Evolutionary conservation across 2,797 vertebrate species (phyloP), one percentile per base, ranked within the genome.

Genomic region (Eurystomus glaucurus): DNA sequence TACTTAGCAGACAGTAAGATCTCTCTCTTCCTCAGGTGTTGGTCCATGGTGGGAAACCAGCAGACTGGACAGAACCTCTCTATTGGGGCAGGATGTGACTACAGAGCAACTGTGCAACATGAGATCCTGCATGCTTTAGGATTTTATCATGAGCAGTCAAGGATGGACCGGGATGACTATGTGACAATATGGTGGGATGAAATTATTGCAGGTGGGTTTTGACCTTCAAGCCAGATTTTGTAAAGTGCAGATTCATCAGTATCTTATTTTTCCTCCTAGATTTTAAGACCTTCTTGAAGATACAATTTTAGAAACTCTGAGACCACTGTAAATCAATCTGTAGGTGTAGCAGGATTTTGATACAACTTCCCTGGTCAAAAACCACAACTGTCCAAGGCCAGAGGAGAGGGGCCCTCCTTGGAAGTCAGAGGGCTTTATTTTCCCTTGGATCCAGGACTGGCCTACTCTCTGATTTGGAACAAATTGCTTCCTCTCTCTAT

Each of bases 141-240:
- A 71, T 99, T 99, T 97, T 99, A 99, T 89, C 99, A 99, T 0
- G 99, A 99, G 76, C 99, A 99, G 97, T 99, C 99, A 0, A 98
- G 99, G 83, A 98, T 92, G 6, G 99, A 99, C 97, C 97, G 99
- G 9, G 99, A 99, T 80, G 99, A 99, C 96, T 99, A 99, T 2
- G 99, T 99, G 20, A 95, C 98, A 52, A 99, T 99, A 94, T 99
- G 98, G 99, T 98, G 99, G 97, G 95, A 99, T 69, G 97, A 99
- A 97, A 98, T 99, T 79, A 85, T 83, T 75, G 22, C 97, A 94
- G 99, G 99, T 99, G 18, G 48, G 98, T 96, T 92, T 79, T 29
- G 76, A 85, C 8, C 5, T 50, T 60, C 33, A 69, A 23, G 14
- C 41, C n/a, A 48, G 22, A 46, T 43, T 86, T 70, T 80, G 11